These are phyloP conservation scores for Daktulosphaira vitifoliae DNA, from an alignment of 1,140 invertebrate species.

Conservation along the genomic window DNA sequence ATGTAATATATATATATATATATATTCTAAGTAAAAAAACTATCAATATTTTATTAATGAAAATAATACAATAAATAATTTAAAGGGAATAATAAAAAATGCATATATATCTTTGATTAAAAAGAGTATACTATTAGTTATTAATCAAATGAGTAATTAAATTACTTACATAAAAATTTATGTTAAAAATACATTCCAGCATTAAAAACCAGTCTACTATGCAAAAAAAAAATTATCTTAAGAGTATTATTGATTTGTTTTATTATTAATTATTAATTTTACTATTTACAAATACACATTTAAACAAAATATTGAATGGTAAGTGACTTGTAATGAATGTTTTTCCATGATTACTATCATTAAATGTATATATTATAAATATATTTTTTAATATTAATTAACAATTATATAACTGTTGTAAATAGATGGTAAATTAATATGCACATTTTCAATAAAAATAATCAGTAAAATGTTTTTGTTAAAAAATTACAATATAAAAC, in stretches of 20 bases:
- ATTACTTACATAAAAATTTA: slow-evolving; percentile 15
- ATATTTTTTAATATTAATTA: background rate
- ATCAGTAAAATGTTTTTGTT: slow-evolving; percentile 2
- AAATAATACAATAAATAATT: too few species aligned
- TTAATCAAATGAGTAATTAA: slow-evolving; percentile 16
- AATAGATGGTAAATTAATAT: slow-evolving; percentile 15
- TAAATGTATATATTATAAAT: background rate
- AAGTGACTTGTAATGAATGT: too few species aligned
- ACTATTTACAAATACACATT: slow-evolving; percentile 24
- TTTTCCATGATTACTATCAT: too few species aligned
- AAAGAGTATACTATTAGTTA: slow-evolving; percentile 25
- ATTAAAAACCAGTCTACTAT: slow-evolving; percentile 4
- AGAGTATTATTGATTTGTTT: background rate
- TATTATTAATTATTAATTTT: too few species aligned
- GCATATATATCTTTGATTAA: background rate
- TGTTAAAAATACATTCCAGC: slow-evolving; percentile 21
- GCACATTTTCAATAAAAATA: slow-evolving; percentile 12
- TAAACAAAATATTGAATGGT: background rate
- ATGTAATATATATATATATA: too few species aligned
- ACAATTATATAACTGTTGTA: background rate
- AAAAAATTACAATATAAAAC: slow-evolving; percentile 17
- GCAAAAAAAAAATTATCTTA: slow-evolving; percentile 7
- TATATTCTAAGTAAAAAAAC: too few species aligned
- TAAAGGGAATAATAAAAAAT: too few species aligned
- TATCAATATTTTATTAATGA: too few species aligned